Evolutionary conservation across 1,140 invertebrate species (phyloP), one percentile per base, ranked within the genome.

Genomic region (Drosophila murphyi): DNA sequence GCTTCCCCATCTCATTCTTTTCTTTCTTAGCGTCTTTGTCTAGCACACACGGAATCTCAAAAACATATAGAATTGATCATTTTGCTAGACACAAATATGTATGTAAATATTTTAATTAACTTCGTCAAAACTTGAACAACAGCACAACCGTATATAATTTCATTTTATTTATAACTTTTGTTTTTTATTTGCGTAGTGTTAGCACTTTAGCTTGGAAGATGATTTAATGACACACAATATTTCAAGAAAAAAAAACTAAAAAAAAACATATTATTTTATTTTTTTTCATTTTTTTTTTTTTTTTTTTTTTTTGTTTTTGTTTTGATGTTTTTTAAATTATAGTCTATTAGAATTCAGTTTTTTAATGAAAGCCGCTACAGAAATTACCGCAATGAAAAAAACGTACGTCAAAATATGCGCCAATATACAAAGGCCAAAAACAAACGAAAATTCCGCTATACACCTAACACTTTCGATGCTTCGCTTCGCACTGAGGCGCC

Each of bases 201-300:
- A 35, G 43, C 68, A 71, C 68, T 71, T 82, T 65, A 76, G 57
- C 55, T 20, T 80, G 63, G 31, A 71, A 72, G 70, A 77, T 87
- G 76, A 88, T 82, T 78, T 71, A 88, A 80, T 88, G 60, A 52
- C 83, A 82, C 83, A 89, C 60, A 82, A 69, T 78, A 39, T 59
- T 69, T 72, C 63, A 59, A 65, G 70, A 69, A 60, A 8, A 12
- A 78, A 77, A 82, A 76, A 82, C 64, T 12, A 41, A 37, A 57
- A 51, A 85, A 80, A 45, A 62, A 51, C 37, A 62, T 71, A 12
- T 60, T 45, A 74, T 59, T 51, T 52, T 64, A 6, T 32, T 50
- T 28, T n/a, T 32, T 39, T 50, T 50, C 32, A 12, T 39, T 31
- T 37, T 7, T 32, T 32, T 51, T 39, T 59, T 54, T 55, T 35